phyloP scores from a whole-genome alignment of 2,113 vertebrate species.

The Nycticorax nycticorax region DNA sequence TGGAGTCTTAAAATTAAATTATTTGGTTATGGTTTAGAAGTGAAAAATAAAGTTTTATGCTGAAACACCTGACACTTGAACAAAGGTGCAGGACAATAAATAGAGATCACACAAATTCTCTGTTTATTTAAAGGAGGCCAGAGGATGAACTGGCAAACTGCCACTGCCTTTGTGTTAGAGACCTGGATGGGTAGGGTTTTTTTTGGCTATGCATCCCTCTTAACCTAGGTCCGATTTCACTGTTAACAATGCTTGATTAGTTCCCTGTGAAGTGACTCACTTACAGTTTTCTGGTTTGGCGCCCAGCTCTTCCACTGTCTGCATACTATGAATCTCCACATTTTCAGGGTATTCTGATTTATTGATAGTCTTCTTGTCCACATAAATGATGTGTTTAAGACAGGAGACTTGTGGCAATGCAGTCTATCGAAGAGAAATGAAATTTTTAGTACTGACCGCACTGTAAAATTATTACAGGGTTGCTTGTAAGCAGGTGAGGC shows the following conservation, averaged over 20 bases:
- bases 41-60: neutral
- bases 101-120: neutral
- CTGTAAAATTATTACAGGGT: neutral
- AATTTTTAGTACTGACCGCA: neutral
- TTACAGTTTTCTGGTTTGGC: conserved; percentile 89
- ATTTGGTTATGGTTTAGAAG: neutral
- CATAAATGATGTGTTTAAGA: conserved; percentile 91
- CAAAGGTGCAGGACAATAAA: neutral
- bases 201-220: neutral
- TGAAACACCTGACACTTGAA: neutral
- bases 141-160: neutral
- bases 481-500: neutral
- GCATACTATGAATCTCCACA: conserved; percentile 87
- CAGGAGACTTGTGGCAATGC: conserved; percentile 79
- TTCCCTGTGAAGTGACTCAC: conserved; percentile 50
- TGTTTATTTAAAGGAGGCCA: neutral
- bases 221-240: neutral
- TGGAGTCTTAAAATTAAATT: neutral
- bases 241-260: neutral
- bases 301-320: conserved; percentile 87
- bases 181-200: neutral
- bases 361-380: conserved; percentile 84
- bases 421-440: conserved; percentile 68
- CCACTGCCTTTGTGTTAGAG: neutral
- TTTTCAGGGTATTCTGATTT: conserved; percentile 84